These are phyloP conservation scores for Drosophila kikkawai DNA, from an alignment of 1,140 invertebrate genomes.

Conservation along the genomic window DNA sequence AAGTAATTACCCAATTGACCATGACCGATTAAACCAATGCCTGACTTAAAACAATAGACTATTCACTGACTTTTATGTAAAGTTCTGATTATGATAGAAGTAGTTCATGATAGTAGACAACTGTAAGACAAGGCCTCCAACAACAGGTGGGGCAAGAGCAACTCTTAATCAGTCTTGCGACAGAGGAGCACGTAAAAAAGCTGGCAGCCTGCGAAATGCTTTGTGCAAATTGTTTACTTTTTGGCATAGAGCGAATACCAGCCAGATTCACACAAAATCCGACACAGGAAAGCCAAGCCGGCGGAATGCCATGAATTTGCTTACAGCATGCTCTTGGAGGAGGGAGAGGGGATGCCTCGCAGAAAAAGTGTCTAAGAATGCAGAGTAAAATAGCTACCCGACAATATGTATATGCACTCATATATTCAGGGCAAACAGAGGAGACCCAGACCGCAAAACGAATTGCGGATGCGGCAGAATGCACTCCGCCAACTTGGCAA, in stretches of 20 bases:
- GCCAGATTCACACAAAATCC: conserved; percentile 20
- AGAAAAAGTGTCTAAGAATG: conserved; percentile 32
- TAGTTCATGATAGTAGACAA: neutral
- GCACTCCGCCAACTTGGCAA: conserved; percentile 75
- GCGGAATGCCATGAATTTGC: conserved; percentile 61
- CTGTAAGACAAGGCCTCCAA: neutral
- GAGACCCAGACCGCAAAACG: conserved; percentile 65
- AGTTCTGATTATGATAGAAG: neutral
- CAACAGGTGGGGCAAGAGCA: conserved; percentile 18
- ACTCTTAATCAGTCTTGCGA: conserved; percentile 45
- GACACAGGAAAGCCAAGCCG: conserved; percentile 28
- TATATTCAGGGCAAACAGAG: conserved; percentile 47
- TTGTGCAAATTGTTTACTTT: conserved; percentile 76
- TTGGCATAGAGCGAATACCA: conserved; percentile 38
- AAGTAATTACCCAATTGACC: neutral
- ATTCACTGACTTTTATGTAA: neutral
- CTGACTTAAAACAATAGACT: neutral
- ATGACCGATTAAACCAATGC: neutral
- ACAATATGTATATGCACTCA: conserved; percentile 52
- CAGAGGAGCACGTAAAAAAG: conserved; percentile 33
- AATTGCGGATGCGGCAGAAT: conserved; percentile 72
- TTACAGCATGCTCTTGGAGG: conserved; percentile 42
- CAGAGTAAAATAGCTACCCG: conserved; percentile 57
- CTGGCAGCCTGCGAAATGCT: conserved; percentile 61
- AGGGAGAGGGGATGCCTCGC: neutral